Conservation (phyloP, 2,888 invertebrate species). For the Eugnorisma glareosa region DNA sequence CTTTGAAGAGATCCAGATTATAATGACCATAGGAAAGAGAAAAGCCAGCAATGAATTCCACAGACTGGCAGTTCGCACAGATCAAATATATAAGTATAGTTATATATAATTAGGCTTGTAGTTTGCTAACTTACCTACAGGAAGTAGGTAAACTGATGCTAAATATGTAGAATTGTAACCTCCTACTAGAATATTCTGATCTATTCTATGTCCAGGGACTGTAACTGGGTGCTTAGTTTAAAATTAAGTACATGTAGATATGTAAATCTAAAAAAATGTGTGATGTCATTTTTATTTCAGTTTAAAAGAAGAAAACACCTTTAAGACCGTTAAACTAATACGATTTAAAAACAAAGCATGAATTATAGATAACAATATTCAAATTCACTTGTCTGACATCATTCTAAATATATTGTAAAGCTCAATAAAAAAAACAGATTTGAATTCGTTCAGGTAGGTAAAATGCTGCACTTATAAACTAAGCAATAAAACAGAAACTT, state of each 20-base stretch:
- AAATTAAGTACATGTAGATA: background rate
- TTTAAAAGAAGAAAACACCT: background rate
- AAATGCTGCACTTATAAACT: constrained; percentile 44
- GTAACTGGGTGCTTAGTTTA: background rate
- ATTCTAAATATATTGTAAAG: constrained; percentile 36
- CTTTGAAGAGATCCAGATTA: too few species aligned
- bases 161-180: too few species aligned
- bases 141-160: too few species aligned
- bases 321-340: background rate
- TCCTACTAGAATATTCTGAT: background rate
- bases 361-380: constrained; percentile 2
- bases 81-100: too few species aligned
- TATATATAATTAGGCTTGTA: too few species aligned
- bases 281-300: background rate
- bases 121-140: too few species aligned
- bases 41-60: too few species aligned
- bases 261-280: background rate
- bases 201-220: background rate
- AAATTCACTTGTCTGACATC: constrained; percentile 35
- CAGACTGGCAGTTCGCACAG: too few species aligned
- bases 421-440: constrained; percentile 32
- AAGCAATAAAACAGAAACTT: constrained; percentile 55
- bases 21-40: too few species aligned
- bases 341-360: background rate
- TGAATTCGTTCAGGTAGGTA: constrained; percentile 47